Percentiles rank a stretch among this genome's conserved stretches.
Conservation (phyloP, 2,797 vertebrate genomes). For the Aldrovandia affinis region DNA sequence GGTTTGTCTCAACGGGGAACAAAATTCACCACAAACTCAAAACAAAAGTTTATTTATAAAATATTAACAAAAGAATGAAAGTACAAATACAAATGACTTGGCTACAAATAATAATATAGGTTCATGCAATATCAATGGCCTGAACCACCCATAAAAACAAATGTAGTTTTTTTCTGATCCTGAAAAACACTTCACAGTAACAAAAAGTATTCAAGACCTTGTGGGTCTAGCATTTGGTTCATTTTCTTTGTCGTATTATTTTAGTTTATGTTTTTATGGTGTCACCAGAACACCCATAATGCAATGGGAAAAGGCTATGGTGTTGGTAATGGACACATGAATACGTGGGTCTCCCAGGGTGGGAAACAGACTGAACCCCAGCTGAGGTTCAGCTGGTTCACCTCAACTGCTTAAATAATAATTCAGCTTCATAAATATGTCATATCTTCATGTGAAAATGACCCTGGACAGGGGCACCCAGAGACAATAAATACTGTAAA, state of each 20-base stretch:
- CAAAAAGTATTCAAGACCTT: not conserved
- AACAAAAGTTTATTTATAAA: constrained; percentile 29
- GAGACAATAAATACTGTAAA: not conserved
- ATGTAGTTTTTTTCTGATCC: not conserved
- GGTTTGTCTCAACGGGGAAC: not conserved
- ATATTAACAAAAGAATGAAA: not conserved
- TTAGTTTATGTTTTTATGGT: not conserved
- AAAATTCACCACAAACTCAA: not conserved
- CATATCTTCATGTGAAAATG: not conserved
- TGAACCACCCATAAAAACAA: not conserved
- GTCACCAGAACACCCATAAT: not conserved
- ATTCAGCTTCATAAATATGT: not conserved
- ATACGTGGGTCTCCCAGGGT: not conserved
- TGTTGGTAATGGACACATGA: not conserved
- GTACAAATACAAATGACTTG: not conserved
- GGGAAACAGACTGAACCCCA: not conserved
- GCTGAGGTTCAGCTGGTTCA: not conserved
- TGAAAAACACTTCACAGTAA: constrained; percentile 4
- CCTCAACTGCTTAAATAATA: not conserved
- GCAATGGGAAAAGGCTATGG: no score
- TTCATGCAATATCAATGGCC: not conserved
- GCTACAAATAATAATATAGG: not conserved
- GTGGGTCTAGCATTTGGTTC: not conserved
- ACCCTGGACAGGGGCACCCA: not conserved
- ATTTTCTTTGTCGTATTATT: not conserved